Base-by-base conservation (phyloP, 2,797 vertebrate genomes). In the Rhabdomys pumilio region DNA sequence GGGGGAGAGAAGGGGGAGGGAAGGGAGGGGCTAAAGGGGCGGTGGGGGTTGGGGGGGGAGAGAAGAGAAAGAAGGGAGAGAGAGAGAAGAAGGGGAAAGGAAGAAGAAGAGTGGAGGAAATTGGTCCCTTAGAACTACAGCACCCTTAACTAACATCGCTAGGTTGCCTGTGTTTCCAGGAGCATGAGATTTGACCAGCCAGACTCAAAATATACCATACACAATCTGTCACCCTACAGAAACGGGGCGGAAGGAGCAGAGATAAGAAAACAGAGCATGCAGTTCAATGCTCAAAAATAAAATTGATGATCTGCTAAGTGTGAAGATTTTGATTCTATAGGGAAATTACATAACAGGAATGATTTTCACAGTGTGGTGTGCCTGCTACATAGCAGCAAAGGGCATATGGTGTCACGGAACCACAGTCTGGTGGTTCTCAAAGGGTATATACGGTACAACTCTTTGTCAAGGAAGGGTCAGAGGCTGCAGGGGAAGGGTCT, bases 241-340 rank as follows among this genome's bases (percentile, higher is more conserved):
- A 79, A 34, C 26, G 8, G 55, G 44, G 31, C 5, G 14, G n/a
- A 53, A 31, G 12, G 0, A 14, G 34, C 67, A 55, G 65, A 67
- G 26, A 88, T 26, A 93, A 79, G 57, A 96, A 92, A 93, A 95
- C 55, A 90, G 22, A 79, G 31, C 61, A 72, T 69, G 41, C 26
- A 90, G 53, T 55, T 97, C 87, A 69, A 34, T 75, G 38, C 80
- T 95, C 89, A 90, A 91, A 97, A 96, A 94, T 80, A 82, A 96
- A 92, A 72, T 1, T 5, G 82, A 63, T 69, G 44, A 47, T 34
- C 85, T 96, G 77, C 63, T 79, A 76, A 82, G 31, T 22, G 57
- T 80, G 87, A 93, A 85, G 72, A 85, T 44, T 82, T 90, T 80
- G 76, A 88, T 93, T 95, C 76, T 53, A 79, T 29, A 83, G 59